A percentile compares a stretch with the other conserved stretches of the same genome.
Evolutionary conservation across 2,113 vertebrate species (phyloP).

Genomic region (Neogobius melanostomus): DNA sequence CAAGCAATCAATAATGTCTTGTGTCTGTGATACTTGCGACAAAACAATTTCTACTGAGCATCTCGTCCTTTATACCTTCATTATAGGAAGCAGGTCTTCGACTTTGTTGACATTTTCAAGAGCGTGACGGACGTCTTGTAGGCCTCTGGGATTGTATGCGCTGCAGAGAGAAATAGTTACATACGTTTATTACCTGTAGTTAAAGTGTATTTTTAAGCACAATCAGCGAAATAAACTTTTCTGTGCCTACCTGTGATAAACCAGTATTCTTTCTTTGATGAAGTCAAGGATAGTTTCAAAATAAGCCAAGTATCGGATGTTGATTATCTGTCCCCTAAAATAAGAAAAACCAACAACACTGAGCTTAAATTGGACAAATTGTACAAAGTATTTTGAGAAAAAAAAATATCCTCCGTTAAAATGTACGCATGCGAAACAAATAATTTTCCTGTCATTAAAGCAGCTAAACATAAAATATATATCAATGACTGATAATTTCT

Average conservation of each 20-base stretch:
- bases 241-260: constrained; percentile 88
- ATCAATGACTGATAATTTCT: too few species aligned
- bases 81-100: constrained; percentile 97
- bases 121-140: constrained; percentile 90
- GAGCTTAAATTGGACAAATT: background rate
- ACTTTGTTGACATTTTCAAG: constrained; percentile 94
- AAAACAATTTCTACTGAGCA: too few species aligned
- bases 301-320: constrained; percentile 95
- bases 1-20: constrained; percentile 32
- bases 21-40: background rate
- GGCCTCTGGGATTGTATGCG: constrained; percentile 89
- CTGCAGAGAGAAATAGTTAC: constrained; percentile 54
- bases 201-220: background rate
- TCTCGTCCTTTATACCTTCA: constrained; percentile 85
- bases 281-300: constrained; percentile 96
- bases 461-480: too few species aligned
- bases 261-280: constrained; percentile 96
- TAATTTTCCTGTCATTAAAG: too few species aligned
- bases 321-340: constrained; percentile 92
- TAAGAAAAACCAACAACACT: constrained; percentile 46
- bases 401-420: background rate
- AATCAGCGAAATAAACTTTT: background rate
- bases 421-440: too few species aligned
- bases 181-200: background rate
- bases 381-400: background rate